Evolutionary conservation across 2,888 invertebrate species (phyloP), one percentile per base, ranked within the genome.

Genomic region (Argyresthia albistria): DNA sequence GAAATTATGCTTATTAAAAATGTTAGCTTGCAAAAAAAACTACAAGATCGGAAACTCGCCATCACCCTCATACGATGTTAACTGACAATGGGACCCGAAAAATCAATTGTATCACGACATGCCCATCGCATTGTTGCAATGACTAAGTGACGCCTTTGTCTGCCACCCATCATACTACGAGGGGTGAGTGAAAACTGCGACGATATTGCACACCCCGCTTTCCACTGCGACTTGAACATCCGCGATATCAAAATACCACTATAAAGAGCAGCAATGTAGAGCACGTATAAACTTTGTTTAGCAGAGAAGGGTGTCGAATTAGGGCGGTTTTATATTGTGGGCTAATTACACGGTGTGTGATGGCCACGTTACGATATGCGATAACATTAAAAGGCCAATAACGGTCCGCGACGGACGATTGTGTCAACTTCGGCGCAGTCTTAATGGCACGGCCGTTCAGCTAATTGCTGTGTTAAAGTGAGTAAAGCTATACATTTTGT

Each of bases 351-450:
- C 67, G 67, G 70, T 70, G 69, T 63, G 60, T 66, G 66, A 67
- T 70, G 70, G 68, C 61, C 66, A 55, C 55, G 63, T 79, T 77
- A 80, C 81, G 74, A 80, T 80, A 75, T 66, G 72, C 76, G 76
- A 84, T 83, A 84, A 83, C 80, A 82, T 77, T 86, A 82, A 87
- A 84, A 81, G 73, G 74, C 64, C 63, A 67, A 66, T 84, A 80
- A 83, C 79, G 76, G 74, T 66, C 62, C 57, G 60, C 61, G 68
- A 67, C 73, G 65, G 67, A 25, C 25, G 66, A 65, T 67, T 72
- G 74, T 75, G 77, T 79, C 76, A 77, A 80, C 76, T 75, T 67
- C 65, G 76, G 73, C 70, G 65, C 69, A 73, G 69, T 69, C 69
- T 71, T 79, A 80, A 83, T 80, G 70, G 74, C 62, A 25, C 59